Percentiles rank a stretch among this genome's conserved stretches.
phyloP scores from a whole-genome alignment of 64 coral and sea anemone species.

The Montipora sp. region DNA sequence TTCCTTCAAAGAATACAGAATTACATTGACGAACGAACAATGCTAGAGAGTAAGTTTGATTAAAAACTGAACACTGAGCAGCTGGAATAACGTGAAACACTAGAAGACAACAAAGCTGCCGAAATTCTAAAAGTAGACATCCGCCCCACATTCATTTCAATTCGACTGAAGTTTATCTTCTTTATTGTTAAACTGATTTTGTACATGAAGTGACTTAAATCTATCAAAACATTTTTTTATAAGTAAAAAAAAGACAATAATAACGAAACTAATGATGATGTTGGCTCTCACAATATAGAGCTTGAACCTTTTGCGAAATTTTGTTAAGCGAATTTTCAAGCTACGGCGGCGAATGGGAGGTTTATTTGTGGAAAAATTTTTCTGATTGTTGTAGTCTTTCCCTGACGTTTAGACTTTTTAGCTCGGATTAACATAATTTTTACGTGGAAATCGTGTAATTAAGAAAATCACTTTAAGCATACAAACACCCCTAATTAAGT shows the following conservation, averaged over 20 bases:
- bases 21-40: neutral
- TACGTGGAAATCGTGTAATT: no score
- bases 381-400: no score
- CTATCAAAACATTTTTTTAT: neutral
- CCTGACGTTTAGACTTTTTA: no score
- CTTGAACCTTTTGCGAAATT: no score
- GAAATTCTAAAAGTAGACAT: neutral
- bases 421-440: no score
- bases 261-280: no score
- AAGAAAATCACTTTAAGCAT: no score
- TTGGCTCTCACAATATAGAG: no score
- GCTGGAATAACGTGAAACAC: neutral
- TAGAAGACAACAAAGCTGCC: neutral
- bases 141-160: neutral
- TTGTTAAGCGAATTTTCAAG: no score
- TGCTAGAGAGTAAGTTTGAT: neutral
- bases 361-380: no score
- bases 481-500: no score
- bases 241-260: neutral
- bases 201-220: neutral
- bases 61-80: neutral
- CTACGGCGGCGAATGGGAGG: no score
- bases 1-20: slow-evolving; percentile 1
- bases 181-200: neutral
- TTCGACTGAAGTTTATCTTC: neutral